phyloP scores from a whole-genome alignment of 2,888 invertebrate species.

The Drosophila austrosaltans region DNA sequence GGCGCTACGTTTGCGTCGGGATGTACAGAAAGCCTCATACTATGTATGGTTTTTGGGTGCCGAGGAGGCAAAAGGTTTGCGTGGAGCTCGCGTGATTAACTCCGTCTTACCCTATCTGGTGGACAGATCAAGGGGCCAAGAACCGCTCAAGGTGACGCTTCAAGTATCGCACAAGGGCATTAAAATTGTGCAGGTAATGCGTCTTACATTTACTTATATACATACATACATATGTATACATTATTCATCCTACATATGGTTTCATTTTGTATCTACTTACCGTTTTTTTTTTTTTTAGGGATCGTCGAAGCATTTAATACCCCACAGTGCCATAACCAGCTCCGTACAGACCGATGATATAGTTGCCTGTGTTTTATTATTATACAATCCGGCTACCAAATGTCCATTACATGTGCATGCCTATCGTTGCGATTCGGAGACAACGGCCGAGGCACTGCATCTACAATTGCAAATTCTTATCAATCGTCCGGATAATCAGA shows the following conservation, averaged over 20 bases:
- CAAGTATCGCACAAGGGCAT: conserved; percentile 96
- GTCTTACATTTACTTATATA: not conserved
- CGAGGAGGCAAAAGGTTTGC: conserved; percentile 94
- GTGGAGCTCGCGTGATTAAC: conserved; percentile 93
- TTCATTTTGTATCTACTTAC: too few relatives aligned
- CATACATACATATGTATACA: not conserved
- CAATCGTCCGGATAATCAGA: conserved; percentile 92
- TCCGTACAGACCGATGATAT: conserved; percentile 95
- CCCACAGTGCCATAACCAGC: conserved; percentile 96
- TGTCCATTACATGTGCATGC: conserved; percentile 98
- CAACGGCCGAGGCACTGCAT: conserved; percentile 94
- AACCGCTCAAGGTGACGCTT: conserved; percentile 94
- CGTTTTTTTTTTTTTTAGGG: conserved; percentile 68
- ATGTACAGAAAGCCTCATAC: conserved; percentile 95
- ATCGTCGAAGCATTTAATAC: conserved; percentile 96
- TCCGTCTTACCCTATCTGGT: conserved; percentile 93
- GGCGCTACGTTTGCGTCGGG: conserved; percentile 92
- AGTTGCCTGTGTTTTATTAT: conserved; percentile 95
- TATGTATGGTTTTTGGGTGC: conserved; percentile 98
- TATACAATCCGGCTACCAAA: conserved; percentile 96
- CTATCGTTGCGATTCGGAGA: conserved; percentile 96
- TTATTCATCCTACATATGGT: not conserved
- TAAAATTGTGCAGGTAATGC: conserved; percentile 91
- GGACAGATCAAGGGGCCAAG: conserved; percentile 92
- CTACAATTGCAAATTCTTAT: conserved; percentile 93